Conservation (phyloP, 1,140 invertebrate species). For the Lepidurus couesii region DNA sequence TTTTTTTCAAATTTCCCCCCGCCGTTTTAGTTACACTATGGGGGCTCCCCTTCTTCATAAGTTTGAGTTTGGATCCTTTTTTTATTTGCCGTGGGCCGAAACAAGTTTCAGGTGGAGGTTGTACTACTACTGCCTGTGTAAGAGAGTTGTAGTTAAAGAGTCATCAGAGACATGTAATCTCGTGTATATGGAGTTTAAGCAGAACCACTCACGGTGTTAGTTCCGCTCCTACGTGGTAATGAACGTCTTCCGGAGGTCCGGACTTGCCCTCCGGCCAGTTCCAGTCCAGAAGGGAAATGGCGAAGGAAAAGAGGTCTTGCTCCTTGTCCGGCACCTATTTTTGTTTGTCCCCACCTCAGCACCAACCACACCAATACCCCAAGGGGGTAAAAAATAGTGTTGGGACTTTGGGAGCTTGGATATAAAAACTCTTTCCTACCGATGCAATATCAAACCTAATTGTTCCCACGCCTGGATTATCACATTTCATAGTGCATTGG, state of each 20-base stretch:
- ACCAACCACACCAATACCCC: background rate
- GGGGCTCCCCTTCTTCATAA: background rate
- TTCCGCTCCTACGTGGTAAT: conserved; percentile 21
- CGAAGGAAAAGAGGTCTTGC: background rate
- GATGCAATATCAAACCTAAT: background rate
- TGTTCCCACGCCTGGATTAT: background rate
- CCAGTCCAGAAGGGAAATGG: background rate
- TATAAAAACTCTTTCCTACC: background rate
- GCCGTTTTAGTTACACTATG: background rate
- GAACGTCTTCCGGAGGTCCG: conserved; percentile 20
- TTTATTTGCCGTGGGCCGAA: background rate
- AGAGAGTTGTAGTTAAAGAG: conserved; percentile 6
- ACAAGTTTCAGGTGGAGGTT: background rate
- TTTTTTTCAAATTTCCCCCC: background rate
- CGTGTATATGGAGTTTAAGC: conserved; percentile 14
- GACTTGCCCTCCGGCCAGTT: background rate
- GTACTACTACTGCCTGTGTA: background rate
- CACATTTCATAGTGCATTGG: no score
- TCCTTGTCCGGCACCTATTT: background rate
- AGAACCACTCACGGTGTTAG: conserved; percentile 21
- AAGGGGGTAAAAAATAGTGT: background rate
- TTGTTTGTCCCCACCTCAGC: background rate
- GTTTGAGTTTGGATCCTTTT: background rate
- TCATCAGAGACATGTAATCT: conserved; percentile 19
- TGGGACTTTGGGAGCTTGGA: background rate